These are phyloP conservation scores for Hyperoodon ampullatus DNA, from an alignment of 2,113 vertebrate genomes.

Conservation along the genomic window DNA sequence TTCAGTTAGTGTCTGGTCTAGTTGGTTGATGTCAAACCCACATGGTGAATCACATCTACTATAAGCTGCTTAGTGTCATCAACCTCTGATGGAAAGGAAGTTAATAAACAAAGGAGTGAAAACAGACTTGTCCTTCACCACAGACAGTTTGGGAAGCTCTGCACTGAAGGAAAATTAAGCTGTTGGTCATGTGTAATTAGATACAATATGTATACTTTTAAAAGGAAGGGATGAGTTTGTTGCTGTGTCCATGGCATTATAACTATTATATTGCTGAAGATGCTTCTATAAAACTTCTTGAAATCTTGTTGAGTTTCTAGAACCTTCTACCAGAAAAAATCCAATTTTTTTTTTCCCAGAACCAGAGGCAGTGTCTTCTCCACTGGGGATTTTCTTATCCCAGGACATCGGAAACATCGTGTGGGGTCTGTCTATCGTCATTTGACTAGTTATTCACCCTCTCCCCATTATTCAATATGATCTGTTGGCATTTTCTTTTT, in stretches of 20 bases:
- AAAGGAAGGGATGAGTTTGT: background rate
- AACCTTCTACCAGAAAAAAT: background rate
- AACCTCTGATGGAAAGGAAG: background rate
- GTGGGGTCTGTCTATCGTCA: background rate
- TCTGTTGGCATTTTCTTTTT: background rate
- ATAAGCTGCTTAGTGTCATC: background rate
- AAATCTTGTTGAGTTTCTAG: constrained; percentile 4
- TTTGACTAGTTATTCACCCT: background rate
- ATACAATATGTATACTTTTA: background rate
- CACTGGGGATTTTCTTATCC: background rate
- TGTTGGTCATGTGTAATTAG: background rate
- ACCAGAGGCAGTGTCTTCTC: background rate
- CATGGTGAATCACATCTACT: background rate
- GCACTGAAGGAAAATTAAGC: background rate
- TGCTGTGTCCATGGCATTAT: background rate
- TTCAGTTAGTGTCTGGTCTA: background rate
- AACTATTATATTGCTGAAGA: background rate
- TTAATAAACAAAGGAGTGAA: background rate
- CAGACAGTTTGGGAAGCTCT: background rate
- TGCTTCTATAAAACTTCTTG: background rate
- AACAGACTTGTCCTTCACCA: background rate
- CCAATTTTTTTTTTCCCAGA: background rate
- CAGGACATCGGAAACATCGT: background rate
- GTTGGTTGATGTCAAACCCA: background rate
- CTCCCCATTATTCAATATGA: background rate